phyloP scores from a whole-genome alignment of 2,888 invertebrate genomes.

The Pediacus dermestoides region DNA sequence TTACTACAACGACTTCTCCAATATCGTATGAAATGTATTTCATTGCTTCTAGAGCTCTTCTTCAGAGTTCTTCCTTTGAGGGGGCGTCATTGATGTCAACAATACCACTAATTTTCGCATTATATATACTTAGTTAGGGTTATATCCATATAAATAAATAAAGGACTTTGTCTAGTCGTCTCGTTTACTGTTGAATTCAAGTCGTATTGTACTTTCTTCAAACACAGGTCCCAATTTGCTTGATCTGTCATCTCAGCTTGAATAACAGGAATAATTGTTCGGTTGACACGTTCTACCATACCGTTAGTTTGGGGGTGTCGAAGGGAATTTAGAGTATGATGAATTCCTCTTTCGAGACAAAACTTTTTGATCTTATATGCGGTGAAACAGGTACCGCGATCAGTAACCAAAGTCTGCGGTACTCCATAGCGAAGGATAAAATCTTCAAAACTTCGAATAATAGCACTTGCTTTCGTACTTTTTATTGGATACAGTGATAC shows the following conservation, averaged over 20 bases:
- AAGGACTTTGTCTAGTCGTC: conserved; percentile 1
- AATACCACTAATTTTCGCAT: not conserved
- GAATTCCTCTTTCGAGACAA: conserved; percentile 16
- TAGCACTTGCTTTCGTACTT: conserved; percentile 14
- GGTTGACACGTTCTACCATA: conserved; percentile 8
- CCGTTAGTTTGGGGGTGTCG: conserved; percentile 10
- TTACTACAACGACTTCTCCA: too few relatives aligned
- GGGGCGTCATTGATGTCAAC: too few relatives aligned
- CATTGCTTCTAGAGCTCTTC: too few relatives aligned
- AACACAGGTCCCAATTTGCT: conserved; percentile 6
- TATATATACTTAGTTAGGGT: not conserved
- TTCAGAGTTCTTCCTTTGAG: too few relatives aligned
- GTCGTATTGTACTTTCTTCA: conserved; percentile 3
- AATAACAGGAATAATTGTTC: conserved; percentile 6
- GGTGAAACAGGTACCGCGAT: conserved; percentile 20
- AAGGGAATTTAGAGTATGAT: conserved; percentile 6
- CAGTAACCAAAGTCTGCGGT: conserved; percentile 24
- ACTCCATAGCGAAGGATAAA: conserved; percentile 23
- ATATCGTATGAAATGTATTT: too few relatives aligned
- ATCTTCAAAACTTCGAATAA: conserved; percentile 16
- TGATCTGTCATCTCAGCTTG: not conserved
- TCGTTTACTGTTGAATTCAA: conserved; percentile 4
- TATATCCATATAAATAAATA: conserved; percentile 3
- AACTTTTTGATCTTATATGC: conserved; percentile 4
- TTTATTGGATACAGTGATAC: conserved; percentile 17